These are phyloP conservation scores for Herminia tarsipennalis DNA, from an alignment of 2,888 invertebrate genomes.

Conservation along the genomic window DNA sequence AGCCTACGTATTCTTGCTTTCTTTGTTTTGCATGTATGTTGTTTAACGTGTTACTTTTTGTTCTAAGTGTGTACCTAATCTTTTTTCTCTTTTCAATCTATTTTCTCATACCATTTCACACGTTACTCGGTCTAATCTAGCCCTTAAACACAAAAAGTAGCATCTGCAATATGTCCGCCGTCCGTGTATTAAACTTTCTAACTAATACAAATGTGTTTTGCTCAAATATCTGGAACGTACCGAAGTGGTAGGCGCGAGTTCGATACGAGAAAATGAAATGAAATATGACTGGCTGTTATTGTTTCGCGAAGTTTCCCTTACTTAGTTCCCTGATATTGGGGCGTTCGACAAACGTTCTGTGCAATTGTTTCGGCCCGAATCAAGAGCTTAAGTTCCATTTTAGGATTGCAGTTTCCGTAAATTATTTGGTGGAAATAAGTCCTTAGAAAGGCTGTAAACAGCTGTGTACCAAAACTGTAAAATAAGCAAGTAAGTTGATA, in stretches of 20 bases:
- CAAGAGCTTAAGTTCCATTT: conserved; percentile 37
- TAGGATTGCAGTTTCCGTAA: conserved; percentile 42
- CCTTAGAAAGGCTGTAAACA: too few relatives aligned
- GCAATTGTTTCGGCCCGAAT: conserved; percentile 46
- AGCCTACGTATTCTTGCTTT: too few relatives aligned
- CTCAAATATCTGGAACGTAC: conserved; percentile 33
- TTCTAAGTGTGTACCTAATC: too few relatives aligned
- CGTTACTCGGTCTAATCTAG: conserved; percentile 1
- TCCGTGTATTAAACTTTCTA: conserved; percentile 39
- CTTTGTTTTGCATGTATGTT: too few relatives aligned
- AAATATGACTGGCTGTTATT: conserved; percentile 65
- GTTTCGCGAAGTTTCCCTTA: conserved; percentile 58
- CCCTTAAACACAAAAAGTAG: conserved; percentile 15
- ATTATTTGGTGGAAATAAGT: conserved; percentile 30
- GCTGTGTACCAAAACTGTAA: conserved; percentile 4
- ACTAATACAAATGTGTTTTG: conserved; percentile 47
- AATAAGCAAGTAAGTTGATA: background rate
- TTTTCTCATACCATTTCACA: too few relatives aligned
- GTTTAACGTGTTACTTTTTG: background rate
- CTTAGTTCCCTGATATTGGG: conserved; percentile 52
- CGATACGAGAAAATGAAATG: conserved; percentile 59
- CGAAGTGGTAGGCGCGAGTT: conserved; percentile 36
- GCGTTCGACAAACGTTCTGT: conserved; percentile 33
- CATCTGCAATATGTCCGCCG: conserved; percentile 29
- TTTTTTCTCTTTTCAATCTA: too few relatives aligned